Percentiles rank a stretch among this genome's conserved stretches.
Conservation (phyloP, 1,140 invertebrate species). For the Phenacoccus solenopsis region DNA sequence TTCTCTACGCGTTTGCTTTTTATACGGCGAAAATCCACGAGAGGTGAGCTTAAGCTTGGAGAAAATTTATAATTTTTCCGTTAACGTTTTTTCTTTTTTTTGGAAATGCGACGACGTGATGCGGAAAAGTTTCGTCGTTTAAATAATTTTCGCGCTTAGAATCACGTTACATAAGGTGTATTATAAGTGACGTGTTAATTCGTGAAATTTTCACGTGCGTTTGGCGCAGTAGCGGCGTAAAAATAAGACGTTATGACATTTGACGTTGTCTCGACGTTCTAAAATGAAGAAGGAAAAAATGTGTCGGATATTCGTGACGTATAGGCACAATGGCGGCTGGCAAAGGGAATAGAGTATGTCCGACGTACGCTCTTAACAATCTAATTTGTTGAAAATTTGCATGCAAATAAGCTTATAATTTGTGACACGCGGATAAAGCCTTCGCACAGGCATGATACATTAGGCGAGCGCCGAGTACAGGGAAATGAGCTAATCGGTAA, state of each 20-base stretch:
- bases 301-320: background rate
- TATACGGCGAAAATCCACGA: too few species aligned
- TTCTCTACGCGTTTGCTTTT: background rate
- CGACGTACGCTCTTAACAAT: background rate
- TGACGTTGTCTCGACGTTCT: background rate
- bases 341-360: too few species aligned
- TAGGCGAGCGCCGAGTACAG: background rate
- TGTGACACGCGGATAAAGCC: background rate
- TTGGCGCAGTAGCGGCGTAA: too few species aligned
- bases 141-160: background rate
- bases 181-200: background rate
- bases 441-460: background rate
- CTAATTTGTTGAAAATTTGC: background rate
- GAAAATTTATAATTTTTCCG: background rate
- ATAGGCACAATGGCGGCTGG: background rate
- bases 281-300: background rate
- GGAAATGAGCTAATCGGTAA: too few species aligned
- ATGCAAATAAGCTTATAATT: constrained; percentile 3
- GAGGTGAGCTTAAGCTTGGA: background rate
- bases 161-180: constrained; percentile 2
- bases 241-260: background rate
- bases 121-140: background rate
- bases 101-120: too few species aligned
- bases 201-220: background rate
- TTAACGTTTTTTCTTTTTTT: too few species aligned